These are phyloP conservation scores for Cephonodes hylas DNA, from an alignment of 2,888 invertebrate genomes.

Conservation along the genomic window DNA sequence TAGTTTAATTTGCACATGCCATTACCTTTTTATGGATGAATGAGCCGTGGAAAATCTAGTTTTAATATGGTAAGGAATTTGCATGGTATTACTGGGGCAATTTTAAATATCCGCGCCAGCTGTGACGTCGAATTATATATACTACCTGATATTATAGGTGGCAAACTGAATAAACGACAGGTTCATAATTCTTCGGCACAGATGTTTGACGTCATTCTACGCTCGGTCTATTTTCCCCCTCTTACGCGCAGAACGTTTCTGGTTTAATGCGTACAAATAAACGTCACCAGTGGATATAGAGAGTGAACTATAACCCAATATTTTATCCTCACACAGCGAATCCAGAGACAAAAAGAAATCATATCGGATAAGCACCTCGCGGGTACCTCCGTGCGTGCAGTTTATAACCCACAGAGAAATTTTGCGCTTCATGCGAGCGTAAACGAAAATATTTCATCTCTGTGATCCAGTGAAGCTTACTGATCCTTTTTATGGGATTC, in stretches of 20 bases:
- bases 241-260: background rate
- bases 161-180: background rate
- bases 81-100: background rate
- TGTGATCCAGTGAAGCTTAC: constrained; percentile 57
- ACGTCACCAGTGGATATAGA: constrained; percentile 8
- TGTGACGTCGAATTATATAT: too few relatives aligned
- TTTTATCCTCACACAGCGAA: constrained; percentile 19
- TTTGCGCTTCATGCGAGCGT: constrained; percentile 35
- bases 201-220: background rate
- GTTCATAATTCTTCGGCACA: background rate
- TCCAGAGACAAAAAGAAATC: constrained; percentile 31
- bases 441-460: constrained; percentile 65
- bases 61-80: background rate
- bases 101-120: background rate
- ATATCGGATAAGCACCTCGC: constrained; percentile 49
- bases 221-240: background rate
- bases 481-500: constrained; percentile 66
- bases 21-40: background rate
- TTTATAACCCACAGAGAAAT: constrained; percentile 46
- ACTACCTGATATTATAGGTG: too few relatives aligned
- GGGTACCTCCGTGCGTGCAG: constrained; percentile 51
- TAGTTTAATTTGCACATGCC: background rate
- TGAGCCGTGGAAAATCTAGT: background rate
- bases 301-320: constrained; percentile 11
- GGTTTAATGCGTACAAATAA: background rate